Evolutionary conservation across 2,113 vertebrate species (phyloP).

Genomic region (Mionectes macconnelli): DNA sequence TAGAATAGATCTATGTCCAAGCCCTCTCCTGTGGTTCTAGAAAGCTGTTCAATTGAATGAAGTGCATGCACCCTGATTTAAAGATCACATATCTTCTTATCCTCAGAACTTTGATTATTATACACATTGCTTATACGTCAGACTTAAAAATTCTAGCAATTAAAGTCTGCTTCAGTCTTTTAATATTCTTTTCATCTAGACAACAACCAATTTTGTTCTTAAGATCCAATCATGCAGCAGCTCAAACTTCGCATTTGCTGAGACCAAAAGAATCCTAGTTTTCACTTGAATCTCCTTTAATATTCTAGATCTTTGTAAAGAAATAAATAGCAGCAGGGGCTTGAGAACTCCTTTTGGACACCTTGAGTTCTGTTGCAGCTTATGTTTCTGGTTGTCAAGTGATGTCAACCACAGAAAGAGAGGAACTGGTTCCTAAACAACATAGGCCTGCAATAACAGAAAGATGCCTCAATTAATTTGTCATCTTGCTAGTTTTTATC

Average conservation of each 20-base stretch:
- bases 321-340: neutral
- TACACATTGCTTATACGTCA: neutral
- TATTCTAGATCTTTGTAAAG: neutral
- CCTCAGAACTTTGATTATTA: neutral
- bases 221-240: neutral
- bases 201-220: neutral
- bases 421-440: neutral
- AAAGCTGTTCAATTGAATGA: neutral
- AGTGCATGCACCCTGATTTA: neutral
- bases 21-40: neutral
- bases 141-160: neutral
- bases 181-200: neutral
- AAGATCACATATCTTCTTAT: neutral
- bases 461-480: neutral
- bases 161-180: neutral
- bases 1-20: neutral
- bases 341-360: neutral
- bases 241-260: fast-evolving
- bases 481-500: neutral
- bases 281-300: neutral
- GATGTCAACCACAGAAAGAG: neutral
- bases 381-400: neutral
- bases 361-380: neutral
- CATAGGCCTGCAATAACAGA: neutral
- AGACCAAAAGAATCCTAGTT: neutral